Conservation (phyloP, 1,140 invertebrate genomes). For the Acromyrmex charruanus region DNA sequence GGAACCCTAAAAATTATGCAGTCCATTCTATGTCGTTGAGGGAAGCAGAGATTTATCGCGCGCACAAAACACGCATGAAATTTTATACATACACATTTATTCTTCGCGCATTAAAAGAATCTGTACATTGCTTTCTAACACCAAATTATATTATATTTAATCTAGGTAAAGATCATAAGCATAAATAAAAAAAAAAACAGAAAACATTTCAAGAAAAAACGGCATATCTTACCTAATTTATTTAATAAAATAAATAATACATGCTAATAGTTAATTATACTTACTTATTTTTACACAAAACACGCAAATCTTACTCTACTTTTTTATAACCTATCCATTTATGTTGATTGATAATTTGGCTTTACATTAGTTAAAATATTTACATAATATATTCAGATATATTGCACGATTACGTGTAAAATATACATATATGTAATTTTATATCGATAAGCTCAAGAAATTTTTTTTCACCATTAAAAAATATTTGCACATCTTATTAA, state of each 20-base stretch:
- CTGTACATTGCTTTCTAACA: too few species aligned
- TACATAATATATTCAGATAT: not conserved
- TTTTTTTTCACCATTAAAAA: not conserved
- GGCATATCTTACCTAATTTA: not conserved
- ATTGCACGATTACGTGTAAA: not conserved
- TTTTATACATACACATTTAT: not conserved
- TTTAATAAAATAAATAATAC: not conserved
- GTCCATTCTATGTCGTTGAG: not conserved
- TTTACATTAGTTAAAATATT: not conserved
- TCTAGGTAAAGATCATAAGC: not conserved
- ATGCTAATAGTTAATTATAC: not conserved
- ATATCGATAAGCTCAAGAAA: not conserved
- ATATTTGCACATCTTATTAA: not conserved
- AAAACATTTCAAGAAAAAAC: not conserved
- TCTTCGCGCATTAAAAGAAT: not conserved
- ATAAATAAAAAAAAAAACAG: not conserved
- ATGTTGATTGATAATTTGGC: not conserved
- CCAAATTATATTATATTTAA: too few species aligned
- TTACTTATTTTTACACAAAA: not conserved
- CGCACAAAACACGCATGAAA: not conserved
- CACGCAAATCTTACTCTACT: not conserved
- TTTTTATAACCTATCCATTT: not conserved
- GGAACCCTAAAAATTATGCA: slow-evolving; percentile 25
- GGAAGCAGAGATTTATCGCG: slow-evolving; percentile 17
- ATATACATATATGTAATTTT: not conserved